phyloP scores from a whole-genome alignment of 1,140 invertebrate genomes.

The Drosophila seguyi region DNA sequence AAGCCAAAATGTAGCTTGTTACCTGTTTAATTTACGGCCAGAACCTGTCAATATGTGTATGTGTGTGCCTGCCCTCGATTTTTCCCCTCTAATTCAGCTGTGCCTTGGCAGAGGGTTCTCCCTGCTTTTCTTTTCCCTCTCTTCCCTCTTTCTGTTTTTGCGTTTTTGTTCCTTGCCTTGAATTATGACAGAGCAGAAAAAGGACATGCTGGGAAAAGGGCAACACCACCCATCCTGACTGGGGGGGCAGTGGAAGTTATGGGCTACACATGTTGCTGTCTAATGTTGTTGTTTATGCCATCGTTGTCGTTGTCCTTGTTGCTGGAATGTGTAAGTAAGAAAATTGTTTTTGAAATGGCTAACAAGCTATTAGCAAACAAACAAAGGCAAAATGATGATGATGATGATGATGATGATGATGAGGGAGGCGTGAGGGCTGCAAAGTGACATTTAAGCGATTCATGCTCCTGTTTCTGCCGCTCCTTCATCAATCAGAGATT shows the following conservation, averaged over 20 bases:
- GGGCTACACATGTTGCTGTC: constrained; percentile 72
- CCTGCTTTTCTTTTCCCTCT: background rate
- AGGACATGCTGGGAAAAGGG: constrained; percentile 8
- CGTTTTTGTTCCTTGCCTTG: constrained; percentile 33
- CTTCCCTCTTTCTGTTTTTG: constrained; percentile 1
- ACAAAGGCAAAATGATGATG: constrained; percentile 61
- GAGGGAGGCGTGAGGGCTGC: constrained; percentile 9
- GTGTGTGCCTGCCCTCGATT: constrained; percentile 2
- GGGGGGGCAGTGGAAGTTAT: constrained; percentile 42
- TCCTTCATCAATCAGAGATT: constrained; percentile 56
- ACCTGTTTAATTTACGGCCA: constrained; percentile 75
- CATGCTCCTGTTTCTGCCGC: constrained; percentile 18
- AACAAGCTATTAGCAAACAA: constrained; percentile 82
- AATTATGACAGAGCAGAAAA: constrained; percentile 64
- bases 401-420: constrained; percentile 41
- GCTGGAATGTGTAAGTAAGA: constrained; percentile 60
- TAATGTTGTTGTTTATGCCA: constrained; percentile 47
- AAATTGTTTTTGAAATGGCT: constrained; percentile 82
- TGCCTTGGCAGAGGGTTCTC: background rate
- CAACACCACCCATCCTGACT: background rate
- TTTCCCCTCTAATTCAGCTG: background rate
- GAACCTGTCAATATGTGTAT: constrained; percentile 63
- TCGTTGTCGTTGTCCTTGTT: constrained; percentile 27
- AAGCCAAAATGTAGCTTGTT: constrained; percentile 35
- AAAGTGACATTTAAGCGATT: constrained; percentile 64